Base-by-base conservation (phyloP, 2,113 vertebrate species). In the Grammomys surdaster region DNA sequence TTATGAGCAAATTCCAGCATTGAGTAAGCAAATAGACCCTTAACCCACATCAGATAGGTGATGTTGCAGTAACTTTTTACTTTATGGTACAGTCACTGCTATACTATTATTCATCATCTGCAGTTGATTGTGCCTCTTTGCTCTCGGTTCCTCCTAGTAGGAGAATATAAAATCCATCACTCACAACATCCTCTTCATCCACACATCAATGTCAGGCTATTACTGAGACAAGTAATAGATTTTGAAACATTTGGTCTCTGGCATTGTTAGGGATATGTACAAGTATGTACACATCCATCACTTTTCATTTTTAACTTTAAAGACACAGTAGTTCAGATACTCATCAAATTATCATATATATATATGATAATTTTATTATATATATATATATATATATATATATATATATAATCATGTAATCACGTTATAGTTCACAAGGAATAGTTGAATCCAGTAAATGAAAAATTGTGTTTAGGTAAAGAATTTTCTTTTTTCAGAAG, bases 381-480 rank as follows among this genome's bases (percentile, higher is more conserved):
- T n/a, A n/a, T n/a, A n/a, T n/a, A n/a, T n/a, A n/a, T n/a, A n/a
- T n/a, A n/a, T n/a, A n/a, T n/a, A n/a, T n/a, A n/a, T n/a, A n/a
- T n/a, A n/a, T n/a, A n/a, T n/a, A n/a, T n/a, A n/a, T n/a, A n/a
- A n/a, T n/a, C n/a, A n/a, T n/a, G n/a, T n/a, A n/a, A n/a, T n/a
- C n/a, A n/a, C n/a, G 40, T 46, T 65, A 33, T 54, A 16, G 13
- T 75, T 69, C 17, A 91, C 89, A 88, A 40, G 26, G 78, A 86
- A 94, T 20, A 82, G 22, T 60, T 93, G 19, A 89, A 51, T 77
- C 54, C 17, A 73, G 76, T 69, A 81, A 63, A 58, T 46, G 9
- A 28, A 87, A 31, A 9, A 36, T 28, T 80, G 10, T 93, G 26
- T 93, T 96, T 97, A 70, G 72, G 14, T 92, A 93, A 28, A 88